Base-by-base conservation (phyloP, 1,140 invertebrate genomes). In the Nixonia krombeini region DNA sequence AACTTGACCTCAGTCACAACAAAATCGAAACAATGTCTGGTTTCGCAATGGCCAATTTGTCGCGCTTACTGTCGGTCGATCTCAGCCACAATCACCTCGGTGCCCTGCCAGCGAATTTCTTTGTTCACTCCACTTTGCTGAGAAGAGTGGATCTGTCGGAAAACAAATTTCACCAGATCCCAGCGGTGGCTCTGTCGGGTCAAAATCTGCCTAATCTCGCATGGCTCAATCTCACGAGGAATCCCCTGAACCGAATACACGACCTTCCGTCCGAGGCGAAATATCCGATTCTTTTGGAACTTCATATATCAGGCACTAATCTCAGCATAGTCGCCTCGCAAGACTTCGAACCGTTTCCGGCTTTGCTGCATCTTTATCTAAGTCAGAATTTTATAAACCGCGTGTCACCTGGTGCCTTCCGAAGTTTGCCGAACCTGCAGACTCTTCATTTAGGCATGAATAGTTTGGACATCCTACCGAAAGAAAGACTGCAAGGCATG, bases 361-460 rank as follows among this genome's bases (percentile, higher is more conserved):
- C 89, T 0, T 81, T 97, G 17, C 88, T 92, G 67, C 90, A 91
- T 71, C 84, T 96, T 10, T 91, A 90, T 59, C 81, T 97, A 35
- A 86, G 87, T 1, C 85, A 89, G 59, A 96, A 96, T 79, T 86
- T 88, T 52, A 93, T 97, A 29, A 89, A 89, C 1, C 87, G 92
- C 45, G 88, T 96, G 47, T 95, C 94, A 0, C 93, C 94, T 0
- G 92, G 93, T 4, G 92, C 94, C 13, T 96, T 97, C 78, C 88
- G 88, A 21, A 90, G 89, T 53, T 82, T 97, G 12, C 87, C 89
- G 4, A 90, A 90, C 76, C 84, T 97, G 18, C 81, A 92, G 10
- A 90, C 90, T 0, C 84, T 97, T 8, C 94, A 96, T 82, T 84
- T 97, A 21, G 92, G 93, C 47, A 85, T 90, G 50, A 97, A 97